phyloP scores from a whole-genome alignment of 2,797 vertebrate species.

The Synaphobranchus kaupii region DNA sequence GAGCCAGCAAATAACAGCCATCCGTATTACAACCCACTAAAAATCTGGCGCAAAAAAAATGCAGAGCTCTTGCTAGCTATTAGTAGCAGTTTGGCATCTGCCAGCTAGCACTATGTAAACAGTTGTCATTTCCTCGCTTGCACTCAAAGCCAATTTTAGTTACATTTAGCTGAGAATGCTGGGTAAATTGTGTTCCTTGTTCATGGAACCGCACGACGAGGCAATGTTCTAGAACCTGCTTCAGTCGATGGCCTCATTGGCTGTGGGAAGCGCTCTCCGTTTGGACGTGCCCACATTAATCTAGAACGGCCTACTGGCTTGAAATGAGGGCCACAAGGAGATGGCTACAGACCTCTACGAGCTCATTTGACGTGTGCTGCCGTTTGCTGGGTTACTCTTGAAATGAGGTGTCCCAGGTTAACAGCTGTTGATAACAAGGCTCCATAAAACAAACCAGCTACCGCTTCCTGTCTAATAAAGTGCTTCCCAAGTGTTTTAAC shows the following conservation, averaged over 20 bases:
- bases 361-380: neutral
- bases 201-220: neutral
- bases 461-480: constrained; percentile 46
- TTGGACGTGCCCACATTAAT: too few species aligned
- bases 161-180: neutral
- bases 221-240: neutral
- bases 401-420: constrained; percentile 32
- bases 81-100: neutral
- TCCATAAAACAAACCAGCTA: constrained; percentile 44
- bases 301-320: neutral
- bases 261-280: neutral
- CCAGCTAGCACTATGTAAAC: constrained; percentile 23
- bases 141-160: neutral
- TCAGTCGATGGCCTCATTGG: neutral
- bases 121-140: neutral
- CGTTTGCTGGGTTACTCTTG: constrained; percentile 23
- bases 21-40: neutral
- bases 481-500: constrained; percentile 41
- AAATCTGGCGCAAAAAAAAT: neutral
- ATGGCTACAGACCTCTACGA: neutral
- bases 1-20: constrained; percentile 18
- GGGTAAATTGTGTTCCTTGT: neutral
- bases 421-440: constrained; percentile 38
- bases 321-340: neutral
- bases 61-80: neutral